Conservation (phyloP, 2,113 vertebrate species). For the Merops nubicus region DNA sequence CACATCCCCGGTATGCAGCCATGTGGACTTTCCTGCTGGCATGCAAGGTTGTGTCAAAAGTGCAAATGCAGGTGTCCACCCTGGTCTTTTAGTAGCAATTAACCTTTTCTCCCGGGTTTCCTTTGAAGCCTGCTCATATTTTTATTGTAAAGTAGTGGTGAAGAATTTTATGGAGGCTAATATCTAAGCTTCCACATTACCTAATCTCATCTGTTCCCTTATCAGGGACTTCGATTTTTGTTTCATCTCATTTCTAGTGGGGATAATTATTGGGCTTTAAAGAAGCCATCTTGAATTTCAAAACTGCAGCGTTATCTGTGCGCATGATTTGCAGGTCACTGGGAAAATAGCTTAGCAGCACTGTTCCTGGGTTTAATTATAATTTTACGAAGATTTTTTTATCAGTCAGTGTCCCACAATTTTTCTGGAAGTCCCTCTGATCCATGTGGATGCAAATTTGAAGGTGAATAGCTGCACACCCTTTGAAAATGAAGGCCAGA, state of each 20-base stretch:
- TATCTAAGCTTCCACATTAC: conserved; percentile 79
- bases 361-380: not conserved
- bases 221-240: conserved; percentile 42
- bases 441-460: not conserved
- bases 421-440: not conserved
- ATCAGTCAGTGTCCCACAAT: accelerated
- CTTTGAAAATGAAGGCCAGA: not conserved
- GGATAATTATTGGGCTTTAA: conserved; percentile 52
- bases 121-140: conserved; percentile 84
- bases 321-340: not conserved
- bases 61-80: conserved; percentile 80
- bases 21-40: conserved; percentile 80
- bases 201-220: conserved; percentile 72
- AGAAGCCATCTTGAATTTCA: conserved; percentile 69
- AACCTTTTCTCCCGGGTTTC: conserved; percentile 84
- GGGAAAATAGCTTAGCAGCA: not conserved
- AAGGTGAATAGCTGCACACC: not conserved
- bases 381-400: not conserved
- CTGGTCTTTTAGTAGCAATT: conserved; percentile 86
- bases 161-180: conserved; percentile 82
- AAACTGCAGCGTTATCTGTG: not conserved
- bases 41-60: conserved; percentile 75
- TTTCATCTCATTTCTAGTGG: conserved; percentile 36
- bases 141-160: conserved; percentile 78
- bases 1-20: conserved; percentile 57